A percentile compares a stretch with the other conserved stretches of the same genome.
These are phyloP conservation scores for Notodonta ziczac DNA, from an alignment of 2,888 invertebrate genomes.

Conservation along the genomic window DNA sequence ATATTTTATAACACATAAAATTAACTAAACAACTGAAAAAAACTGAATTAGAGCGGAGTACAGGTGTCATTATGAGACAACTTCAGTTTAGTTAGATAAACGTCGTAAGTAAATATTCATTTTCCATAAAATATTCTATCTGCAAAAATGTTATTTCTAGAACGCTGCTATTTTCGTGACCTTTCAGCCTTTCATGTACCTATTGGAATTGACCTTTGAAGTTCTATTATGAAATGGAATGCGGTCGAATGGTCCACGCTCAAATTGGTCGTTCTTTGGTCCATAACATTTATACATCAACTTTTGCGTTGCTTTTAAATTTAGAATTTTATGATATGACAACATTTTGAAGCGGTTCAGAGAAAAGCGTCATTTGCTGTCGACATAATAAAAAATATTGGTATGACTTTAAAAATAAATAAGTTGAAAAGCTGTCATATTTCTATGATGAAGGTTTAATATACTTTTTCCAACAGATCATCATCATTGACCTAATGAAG, in stretches of 20 bases:
- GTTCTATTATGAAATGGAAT: neutral
- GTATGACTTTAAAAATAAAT: neutral
- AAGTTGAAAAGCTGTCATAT: neutral
- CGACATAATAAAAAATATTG: neutral
- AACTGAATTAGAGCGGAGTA: too few species aligned
- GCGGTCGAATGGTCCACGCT: neutral
- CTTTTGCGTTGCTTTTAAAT: neutral
- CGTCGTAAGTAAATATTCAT: too few species aligned
- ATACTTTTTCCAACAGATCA: too few species aligned
- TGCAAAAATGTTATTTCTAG: too few species aligned
- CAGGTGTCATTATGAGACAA: too few species aligned
- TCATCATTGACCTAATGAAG: too few species aligned
- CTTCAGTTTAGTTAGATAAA: too few species aligned
- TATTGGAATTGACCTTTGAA: neutral
- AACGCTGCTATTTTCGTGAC: neutral
- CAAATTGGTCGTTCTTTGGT: neutral
- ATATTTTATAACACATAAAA: too few species aligned
- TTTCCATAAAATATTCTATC: too few species aligned
- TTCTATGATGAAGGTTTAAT: neutral
- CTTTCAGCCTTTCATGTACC: neutral
- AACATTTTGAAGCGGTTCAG: neutral
- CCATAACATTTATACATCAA: neutral
- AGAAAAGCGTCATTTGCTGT: neutral
- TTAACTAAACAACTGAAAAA: too few species aligned
- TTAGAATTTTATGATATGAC: constrained; percentile 1